Evolutionary conservation across 1,140 invertebrate species (phyloP).

Genomic region (Gonioctena quinquepunctata): DNA sequence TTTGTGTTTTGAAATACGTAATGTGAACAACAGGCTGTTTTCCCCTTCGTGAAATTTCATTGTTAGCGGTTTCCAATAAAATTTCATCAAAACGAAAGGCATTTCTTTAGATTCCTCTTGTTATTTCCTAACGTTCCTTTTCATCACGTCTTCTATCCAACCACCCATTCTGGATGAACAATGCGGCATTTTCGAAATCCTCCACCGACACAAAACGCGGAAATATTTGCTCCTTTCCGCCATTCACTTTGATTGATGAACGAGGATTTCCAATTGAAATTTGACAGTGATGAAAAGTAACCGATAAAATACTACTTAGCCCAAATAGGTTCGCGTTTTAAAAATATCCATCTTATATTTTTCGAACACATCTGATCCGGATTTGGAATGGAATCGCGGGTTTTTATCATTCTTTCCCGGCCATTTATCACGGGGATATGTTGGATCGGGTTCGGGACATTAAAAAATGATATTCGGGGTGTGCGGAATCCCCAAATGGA

Average conservation of each 20-base stretch:
- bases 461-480: conserved; percentile 1
- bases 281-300: conserved; percentile 23
- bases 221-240: conserved; percentile 15
- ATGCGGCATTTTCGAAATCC: neutral
- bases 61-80: neutral
- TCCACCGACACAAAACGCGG: neutral
- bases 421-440: conserved; percentile 18
- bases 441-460: conserved; percentile 12
- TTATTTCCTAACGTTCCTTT: neutral
- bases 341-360: conserved; percentile 21
- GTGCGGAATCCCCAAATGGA: neutral
- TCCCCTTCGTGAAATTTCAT: neutral
- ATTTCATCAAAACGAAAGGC: neutral
- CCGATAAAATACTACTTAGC: conserved; percentile 25
- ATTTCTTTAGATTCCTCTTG: neutral
- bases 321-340: conserved; percentile 19
- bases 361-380: conserved; percentile 19
- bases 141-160: neutral
- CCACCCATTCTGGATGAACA: neutral
- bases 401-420: conserved; percentile 11
- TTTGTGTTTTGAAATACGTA: no score
- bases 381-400: conserved; percentile 7
- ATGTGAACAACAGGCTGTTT: neutral
- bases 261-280: conserved; percentile 19
- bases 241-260: conserved; percentile 18